Evolutionary conservation across 2,888 invertebrate genomes (phyloP).

Genomic region (Cerastis leucographa): DNA sequence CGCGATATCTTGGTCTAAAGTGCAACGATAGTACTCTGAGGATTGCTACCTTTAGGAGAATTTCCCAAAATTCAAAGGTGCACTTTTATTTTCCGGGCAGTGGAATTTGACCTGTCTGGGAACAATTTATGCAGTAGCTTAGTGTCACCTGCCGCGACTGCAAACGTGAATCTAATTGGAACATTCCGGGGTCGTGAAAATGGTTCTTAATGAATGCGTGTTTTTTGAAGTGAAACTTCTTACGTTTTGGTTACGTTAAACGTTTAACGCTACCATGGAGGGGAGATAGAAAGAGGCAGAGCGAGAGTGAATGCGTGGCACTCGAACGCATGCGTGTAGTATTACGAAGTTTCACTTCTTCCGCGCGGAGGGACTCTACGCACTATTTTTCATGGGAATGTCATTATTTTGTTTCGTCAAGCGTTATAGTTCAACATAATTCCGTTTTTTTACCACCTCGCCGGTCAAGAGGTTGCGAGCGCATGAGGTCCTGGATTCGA

Average conservation of each 20-base stretch:
- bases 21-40: conserved; percentile 23
- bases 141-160: conserved; percentile 31
- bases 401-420: background rate
- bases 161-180: conserved; percentile 1
- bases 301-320: too few species aligned
- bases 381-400: too few species aligned
- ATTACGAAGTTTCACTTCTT: too few species aligned
- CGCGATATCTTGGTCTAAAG: conserved; percentile 19
- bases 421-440: background rate
- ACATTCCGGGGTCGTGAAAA: background rate
- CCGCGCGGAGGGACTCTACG: too few species aligned
- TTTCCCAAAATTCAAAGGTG: conserved; percentile 37
- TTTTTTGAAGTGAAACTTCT: too few species aligned
- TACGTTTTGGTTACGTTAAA: too few species aligned
- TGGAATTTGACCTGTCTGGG: conserved; percentile 18
- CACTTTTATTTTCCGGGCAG: conserved; percentile 37
- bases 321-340: too few species aligned
- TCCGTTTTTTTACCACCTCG: background rate
- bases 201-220: background rate
- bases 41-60: conserved; percentile 25
- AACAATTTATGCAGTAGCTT: conserved; percentile 44
- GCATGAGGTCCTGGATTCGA: background rate
- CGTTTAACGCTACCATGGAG: too few species aligned
- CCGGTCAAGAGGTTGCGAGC: background rate
- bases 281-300: too few species aligned